These are phyloP conservation scores for Calameuta idolon DNA, from an alignment of 2,888 invertebrate species.

Conservation along the genomic window DNA sequence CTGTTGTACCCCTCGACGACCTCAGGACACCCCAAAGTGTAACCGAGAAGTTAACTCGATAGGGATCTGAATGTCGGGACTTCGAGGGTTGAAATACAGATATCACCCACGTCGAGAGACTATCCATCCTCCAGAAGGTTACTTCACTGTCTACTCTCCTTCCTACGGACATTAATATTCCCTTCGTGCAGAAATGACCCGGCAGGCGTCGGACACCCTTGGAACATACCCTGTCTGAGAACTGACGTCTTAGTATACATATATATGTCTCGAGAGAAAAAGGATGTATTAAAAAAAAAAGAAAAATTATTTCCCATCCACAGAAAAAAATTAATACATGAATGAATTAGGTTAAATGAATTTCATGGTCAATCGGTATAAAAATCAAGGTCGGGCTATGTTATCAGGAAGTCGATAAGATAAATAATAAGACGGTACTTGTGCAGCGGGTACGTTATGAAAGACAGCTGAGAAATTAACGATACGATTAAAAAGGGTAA, in stretches of 20 bases:
- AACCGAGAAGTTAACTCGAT: constrained; percentile 55
- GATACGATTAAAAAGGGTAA: constrained; percentile 35
- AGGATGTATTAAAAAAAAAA: neutral
- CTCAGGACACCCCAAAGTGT: constrained; percentile 27
- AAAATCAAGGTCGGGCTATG: neutral
- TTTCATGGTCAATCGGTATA: neutral
- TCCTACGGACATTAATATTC: constrained; percentile 52
- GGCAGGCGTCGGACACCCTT: constrained; percentile 2
- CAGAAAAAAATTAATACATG: neutral
- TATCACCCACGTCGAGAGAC: constrained; percentile 56
- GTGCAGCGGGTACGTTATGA: neutral
- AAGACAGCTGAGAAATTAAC: constrained; percentile 29
- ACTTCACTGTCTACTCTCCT: constrained; percentile 27
- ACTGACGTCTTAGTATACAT: neutral
- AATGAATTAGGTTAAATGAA: neutral
- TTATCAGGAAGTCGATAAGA: neutral
- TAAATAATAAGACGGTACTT: constrained; percentile 1
- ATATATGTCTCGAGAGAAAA: neutral
- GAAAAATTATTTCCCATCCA: neutral
- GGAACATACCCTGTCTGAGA: neutral
- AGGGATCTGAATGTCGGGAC: constrained; percentile 47
- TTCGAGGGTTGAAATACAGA: constrained; percentile 52
- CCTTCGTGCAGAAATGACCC: constrained; percentile 45
- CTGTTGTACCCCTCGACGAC: neutral
- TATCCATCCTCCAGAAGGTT: constrained; percentile 36